Evolutionary conservation across 2,888 invertebrate species (phyloP), one percentile per base, ranked within the genome.

Genomic region (Sarcophaga variegata): DNA sequence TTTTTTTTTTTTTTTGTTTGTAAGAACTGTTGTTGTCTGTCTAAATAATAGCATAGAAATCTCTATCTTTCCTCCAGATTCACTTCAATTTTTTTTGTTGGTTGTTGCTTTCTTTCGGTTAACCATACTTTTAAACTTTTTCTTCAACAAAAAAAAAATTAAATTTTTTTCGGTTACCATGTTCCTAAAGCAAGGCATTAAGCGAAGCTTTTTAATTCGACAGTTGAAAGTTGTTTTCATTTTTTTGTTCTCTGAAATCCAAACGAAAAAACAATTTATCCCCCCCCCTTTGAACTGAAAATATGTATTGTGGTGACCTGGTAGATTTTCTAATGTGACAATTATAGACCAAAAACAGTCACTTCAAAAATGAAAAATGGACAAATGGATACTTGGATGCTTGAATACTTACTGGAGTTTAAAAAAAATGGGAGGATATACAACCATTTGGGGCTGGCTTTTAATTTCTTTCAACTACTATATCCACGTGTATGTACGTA

Each of bases 261-360:
- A 37, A 37, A 37, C 10, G 6, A 27, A 27, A 37, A 37, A 37
- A 37, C 37, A 37, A 37, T 37, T 37, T 8, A 0, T 1, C 37
- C 37, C 37, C 37, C 10, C 37, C 37, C 10, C 27, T 47, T 27
- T 17, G 49, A 37, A 27, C 4, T 72, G 37, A 63, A 80, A 54
- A 54, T 71, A 17, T 54, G 12, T 54, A 37, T 66, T 45, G 20
- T 45, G 45, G 72, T 6, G 20, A 20, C 22, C 71, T 47, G 64
- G 25, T n/a, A 45, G 69, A 45, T 59, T 60, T 72, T 59, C 37
- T 64, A 74, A 72, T 60, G 49, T 75, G 62, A 75, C 81, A 81
- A 62, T 69, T 74, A 60, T 74, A 20, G 17, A 22, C 25, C 17
- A 8, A 62, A 60, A 25, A 54, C 12, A 20, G 20, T 54, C 54